Conservation (phyloP, 2,888 invertebrate species). For the Hirtodrosophila duncani region DNA sequence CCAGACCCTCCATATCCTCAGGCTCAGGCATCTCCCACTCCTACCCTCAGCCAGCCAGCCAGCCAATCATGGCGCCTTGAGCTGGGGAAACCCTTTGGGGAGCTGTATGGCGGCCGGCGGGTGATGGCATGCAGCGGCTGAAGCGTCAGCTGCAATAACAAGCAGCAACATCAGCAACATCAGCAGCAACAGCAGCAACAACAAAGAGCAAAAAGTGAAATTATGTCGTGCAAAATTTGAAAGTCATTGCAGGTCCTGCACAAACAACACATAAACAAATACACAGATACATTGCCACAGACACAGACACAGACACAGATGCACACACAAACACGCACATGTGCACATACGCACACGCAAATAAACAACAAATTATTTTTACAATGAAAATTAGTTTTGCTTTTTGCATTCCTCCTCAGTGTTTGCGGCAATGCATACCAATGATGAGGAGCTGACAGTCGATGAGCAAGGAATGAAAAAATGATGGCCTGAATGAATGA, state of each 20-base stretch:
- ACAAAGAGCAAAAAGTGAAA: constrained; percentile 18
- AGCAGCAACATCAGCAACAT: constrained; percentile 1
- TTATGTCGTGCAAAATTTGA: constrained; percentile 43
- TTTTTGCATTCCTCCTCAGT: constrained; percentile 2
- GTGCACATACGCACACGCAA: constrained; percentile 11
- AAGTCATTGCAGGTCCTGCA: constrained; percentile 35
- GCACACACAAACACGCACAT: background rate
- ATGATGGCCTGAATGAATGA: background rate
- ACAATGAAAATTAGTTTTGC: constrained; percentile 57
- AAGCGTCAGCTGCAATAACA: too few relatives aligned
- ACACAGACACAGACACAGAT: too few relatives aligned
- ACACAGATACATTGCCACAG: background rate
- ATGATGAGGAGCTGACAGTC: constrained; percentile 4
- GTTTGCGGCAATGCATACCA: constrained; percentile 31
- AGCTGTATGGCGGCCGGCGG: too few relatives aligned
- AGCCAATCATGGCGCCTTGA: constrained; percentile 12
- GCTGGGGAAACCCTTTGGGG: constrained; percentile 33
- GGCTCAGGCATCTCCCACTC: too few relatives aligned
- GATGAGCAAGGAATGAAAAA: background rate
- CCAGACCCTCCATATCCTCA: too few relatives aligned
- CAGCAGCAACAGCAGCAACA: constrained; percentile 16
- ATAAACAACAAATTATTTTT: constrained; percentile 49
- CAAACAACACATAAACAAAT: constrained; percentile 6
- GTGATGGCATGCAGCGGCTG: too few relatives aligned
- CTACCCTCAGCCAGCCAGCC: constrained; percentile 8